Percentiles rank a stretch among this genome's conserved stretches.
Conservation (phyloP, 1,140 invertebrate species). For the Ridgeia piscesae region DNA sequence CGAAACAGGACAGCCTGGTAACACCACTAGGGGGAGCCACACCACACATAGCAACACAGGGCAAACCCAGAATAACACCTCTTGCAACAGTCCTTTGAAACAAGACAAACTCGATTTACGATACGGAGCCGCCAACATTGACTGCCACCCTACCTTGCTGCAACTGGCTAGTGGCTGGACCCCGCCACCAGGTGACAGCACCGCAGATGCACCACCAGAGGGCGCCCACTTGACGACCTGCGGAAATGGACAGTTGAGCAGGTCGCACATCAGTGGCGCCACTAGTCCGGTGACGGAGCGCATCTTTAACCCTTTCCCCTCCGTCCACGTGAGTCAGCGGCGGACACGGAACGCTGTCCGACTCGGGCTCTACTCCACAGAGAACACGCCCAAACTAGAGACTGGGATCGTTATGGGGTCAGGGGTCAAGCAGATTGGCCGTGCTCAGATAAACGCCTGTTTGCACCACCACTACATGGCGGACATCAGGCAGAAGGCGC, state of each 20-base stretch:
- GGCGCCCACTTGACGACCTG: too few relatives aligned
- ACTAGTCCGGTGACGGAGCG: not conserved
- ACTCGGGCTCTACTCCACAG: slow-evolving; percentile 45
- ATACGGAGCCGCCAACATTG: not conserved
- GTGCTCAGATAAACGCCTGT: slow-evolving; percentile 24
- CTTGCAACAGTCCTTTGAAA: not conserved
- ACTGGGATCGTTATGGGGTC: slow-evolving; percentile 7
- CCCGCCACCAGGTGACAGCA: not conserved
- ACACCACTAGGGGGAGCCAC: not conserved
- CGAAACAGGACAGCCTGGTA: not conserved
- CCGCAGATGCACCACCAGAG: not conserved
- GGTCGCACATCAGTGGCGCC: not conserved
- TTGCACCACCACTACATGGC: slow-evolving; percentile 27
- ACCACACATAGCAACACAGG: not conserved
- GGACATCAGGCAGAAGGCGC: slow-evolving; percentile 10
- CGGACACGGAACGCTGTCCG: slow-evolving; percentile 44
- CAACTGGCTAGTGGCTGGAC: not conserved
- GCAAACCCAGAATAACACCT: not conserved
- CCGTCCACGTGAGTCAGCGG: slow-evolving; percentile 41
- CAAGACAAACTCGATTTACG: not conserved
- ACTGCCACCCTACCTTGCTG: not conserved
- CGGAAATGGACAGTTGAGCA: not conserved
- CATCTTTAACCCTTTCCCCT: slow-evolving; percentile 47
- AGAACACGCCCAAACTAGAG: slow-evolving; percentile 13
- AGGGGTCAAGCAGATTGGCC: slow-evolving; percentile 9